These are phyloP conservation scores for Pelobates fuscus DNA, from an alignment of 2,113 vertebrate genomes.

Conservation along the genomic window DNA sequence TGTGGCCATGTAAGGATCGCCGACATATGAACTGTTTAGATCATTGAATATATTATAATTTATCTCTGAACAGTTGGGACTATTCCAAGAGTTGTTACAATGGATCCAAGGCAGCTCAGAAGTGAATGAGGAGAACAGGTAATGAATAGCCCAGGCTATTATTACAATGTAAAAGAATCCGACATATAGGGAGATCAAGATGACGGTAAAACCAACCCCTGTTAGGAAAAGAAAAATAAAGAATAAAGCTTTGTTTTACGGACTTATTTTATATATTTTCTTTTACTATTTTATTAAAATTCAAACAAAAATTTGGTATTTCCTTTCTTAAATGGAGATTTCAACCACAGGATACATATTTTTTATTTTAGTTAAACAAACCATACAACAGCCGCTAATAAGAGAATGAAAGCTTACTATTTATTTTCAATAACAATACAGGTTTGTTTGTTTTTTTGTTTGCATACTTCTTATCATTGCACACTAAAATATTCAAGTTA, in stretches of 20 bases:
- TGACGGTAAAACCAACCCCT: constrained; percentile 84
- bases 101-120: constrained; percentile 83
- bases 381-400: too few species aligned
- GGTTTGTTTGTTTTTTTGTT: too few species aligned
- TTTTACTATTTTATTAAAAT: neutral
- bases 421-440: too few species aligned
- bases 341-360: too few species aligned
- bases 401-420: too few species aligned
- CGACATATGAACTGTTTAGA: constrained; percentile 2
- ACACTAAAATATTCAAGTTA: too few species aligned
- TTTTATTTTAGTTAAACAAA: too few species aligned
- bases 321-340: too few species aligned
- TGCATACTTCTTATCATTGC: too few species aligned
- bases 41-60: constrained; percentile 58
- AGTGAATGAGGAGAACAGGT: constrained; percentile 74
- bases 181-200: constrained; percentile 81
- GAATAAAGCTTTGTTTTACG: neutral
- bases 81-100: constrained; percentile 91
- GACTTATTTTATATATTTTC: neutral
- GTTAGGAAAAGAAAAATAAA: constrained; percentile 1
- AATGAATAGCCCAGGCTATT: constrained; percentile 82
- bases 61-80: constrained; percentile 75
- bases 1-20: constrained; percentile 72
- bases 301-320: too few species aligned
- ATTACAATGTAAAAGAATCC: constrained; percentile 86